Evolutionary conservation across 37 sponge, comb jelly and placozoan genomes (phyloP), one percentile per base, ranked within the genome.

Genomic region (Amphimedon queenslandica): DNA sequence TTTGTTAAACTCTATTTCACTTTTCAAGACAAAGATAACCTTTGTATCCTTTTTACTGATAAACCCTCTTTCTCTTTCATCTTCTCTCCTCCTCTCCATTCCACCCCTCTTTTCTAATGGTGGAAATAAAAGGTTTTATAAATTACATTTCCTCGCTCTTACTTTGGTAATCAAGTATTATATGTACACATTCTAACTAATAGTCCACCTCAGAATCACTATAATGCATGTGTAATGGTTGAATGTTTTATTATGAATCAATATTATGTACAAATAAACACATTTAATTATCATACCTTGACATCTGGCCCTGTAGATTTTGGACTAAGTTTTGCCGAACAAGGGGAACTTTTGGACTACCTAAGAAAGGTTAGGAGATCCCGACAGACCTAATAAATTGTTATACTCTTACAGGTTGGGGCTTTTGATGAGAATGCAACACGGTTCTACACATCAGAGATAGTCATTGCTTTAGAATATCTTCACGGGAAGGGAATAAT

Each of bases 1-100:
- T 96, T 96, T 63, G 88, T 96, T 40, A 83, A 78, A 42, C 84
- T 96, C 58, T 96, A 85, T 66, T 96, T 96, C 85, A 92, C 96
- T n/a, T 96, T 96, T 55, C 96, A 96, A 83, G 96, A 96, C 69
- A 75, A 77, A 60, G 93, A 96, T 25, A 73, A 84, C 32, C 87
- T 96, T 57, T 96, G 94, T 93, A 93, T 89, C 91, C 80, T 38
- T 29, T 41, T 55, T 8, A 47, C 13, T 47, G 13, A 47, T 47
- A 47, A 47, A 13, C 53, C 13, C 53, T 18, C 13, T 8, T 29
- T n/a, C 42, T 3, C 21, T 40, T 28, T 8, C 4, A 35, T 37
- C 71, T 40, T 28, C 71, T n/a, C 28, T 21, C 38, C n/a, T 60
- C 37, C 30, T 16, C 25, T 34, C 37, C n/a, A n/a, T n/a, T n/a